Evolutionary conservation across 2,797 vertebrate genomes (phyloP), one percentile per base, ranked within the genome.

Genomic region (Halcyon leucocephala): DNA sequence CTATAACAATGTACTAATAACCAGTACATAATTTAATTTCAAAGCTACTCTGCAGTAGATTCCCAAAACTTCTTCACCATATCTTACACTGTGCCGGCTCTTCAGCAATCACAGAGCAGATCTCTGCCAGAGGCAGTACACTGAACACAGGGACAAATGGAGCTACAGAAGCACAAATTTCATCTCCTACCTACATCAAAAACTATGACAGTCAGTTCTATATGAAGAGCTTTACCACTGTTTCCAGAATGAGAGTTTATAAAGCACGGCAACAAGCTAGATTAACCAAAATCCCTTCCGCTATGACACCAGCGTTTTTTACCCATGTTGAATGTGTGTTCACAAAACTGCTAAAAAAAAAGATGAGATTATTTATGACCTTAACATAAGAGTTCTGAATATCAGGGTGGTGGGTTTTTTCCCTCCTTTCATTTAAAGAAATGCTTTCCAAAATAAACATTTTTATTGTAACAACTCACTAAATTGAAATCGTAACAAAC

Each of bases 211-310:
- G 39, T 14, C 48, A 41, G 12, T 52, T 55, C 41, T 28, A 15
- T 3, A 15, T 17, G 64, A 31, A 70, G 5, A 42, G 25, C 26
- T 41, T 77, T 48, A 26, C 13, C 5, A 17, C 14, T 15, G 7
- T 21, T 49, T 61, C 28, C 64, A 51, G 20, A 39, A 48, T 3
- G 5, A 46, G 37, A 39, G 14, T 10, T 52, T 42, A n/a, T 15
- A 54, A 90, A 73, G 82, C 72, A 83, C 16, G 92, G 73, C 57
- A 95, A 88, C 88, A 81, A 90, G 24, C 66, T 28, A 66, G 73
- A 97, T 89, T 58, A 96, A 88, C 70, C 55, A 93, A 90, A 95
- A 87, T n/a, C 73, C 60, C 71, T 85, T 60, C 86, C 0, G 2
- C 76, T 54, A 6, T 14, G 10, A 64, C 61, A 82, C 58, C 46